These are phyloP conservation scores for Eupristina koningsbergeri DNA, from an alignment of 1,140 invertebrate species.

Conservation along the genomic window DNA sequence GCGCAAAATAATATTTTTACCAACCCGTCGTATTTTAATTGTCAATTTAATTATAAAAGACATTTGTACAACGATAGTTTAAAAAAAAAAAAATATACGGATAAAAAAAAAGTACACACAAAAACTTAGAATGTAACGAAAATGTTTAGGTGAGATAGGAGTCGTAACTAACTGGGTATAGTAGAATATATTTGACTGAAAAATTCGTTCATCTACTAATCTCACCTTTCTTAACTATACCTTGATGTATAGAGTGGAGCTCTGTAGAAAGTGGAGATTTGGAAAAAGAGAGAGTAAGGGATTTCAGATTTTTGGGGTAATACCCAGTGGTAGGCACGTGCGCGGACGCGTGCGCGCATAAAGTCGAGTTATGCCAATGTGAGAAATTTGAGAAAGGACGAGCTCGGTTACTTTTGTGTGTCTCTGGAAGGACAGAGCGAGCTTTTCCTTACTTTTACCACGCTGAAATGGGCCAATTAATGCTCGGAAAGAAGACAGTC, in stretches of 20 bases:
- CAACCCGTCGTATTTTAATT: too few relatives aligned
- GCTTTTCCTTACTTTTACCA: slow-evolving; percentile 26
- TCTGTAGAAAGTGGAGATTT: too few relatives aligned
- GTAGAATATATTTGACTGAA: neutral
- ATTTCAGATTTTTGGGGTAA: slow-evolving; percentile 36
- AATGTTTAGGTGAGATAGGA: too few relatives aligned
- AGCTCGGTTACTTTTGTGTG: neutral
- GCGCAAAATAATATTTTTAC: too few relatives aligned
- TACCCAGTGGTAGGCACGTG: slow-evolving; percentile 27
- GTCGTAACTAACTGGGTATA: too few relatives aligned
- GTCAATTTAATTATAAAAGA: too few relatives aligned
- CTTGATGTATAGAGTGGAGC: neutral
- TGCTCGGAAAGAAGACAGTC: too few relatives aligned
- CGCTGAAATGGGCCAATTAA: neutral
- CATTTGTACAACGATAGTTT: too few relatives aligned
- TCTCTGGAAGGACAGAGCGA: neutral
- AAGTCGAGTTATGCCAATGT: slow-evolving; percentile 13
- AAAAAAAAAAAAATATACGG: too few relatives aligned
- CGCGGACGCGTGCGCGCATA: slow-evolving; percentile 23
- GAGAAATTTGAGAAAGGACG: slow-evolving; percentile 6
- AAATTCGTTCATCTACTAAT: neutral
- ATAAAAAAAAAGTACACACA: too few relatives aligned
- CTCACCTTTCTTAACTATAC: neutral
- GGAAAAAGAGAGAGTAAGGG: neutral
- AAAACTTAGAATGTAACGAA: too few relatives aligned